A percentile compares a stretch with the other conserved stretches of the same genome.
These are phyloP conservation scores for Pogonomyrmex californicus DNA, from an alignment of 1,140 invertebrate genomes.

Conservation along the genomic window DNA sequence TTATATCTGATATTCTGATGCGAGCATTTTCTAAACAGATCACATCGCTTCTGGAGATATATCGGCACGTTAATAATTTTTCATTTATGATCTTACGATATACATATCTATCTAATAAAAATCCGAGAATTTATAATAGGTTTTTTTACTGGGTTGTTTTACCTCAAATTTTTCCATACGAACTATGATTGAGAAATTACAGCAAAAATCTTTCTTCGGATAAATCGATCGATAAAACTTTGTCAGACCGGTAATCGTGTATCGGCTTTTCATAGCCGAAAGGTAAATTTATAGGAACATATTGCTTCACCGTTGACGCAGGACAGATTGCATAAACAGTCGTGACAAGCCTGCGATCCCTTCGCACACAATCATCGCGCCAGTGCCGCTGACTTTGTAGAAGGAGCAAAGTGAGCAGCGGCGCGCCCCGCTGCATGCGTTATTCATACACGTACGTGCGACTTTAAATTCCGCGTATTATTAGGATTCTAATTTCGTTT, in stretches of 20 bases:
- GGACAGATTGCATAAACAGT: conserved; percentile 49
- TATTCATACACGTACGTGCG: conserved; percentile 66
- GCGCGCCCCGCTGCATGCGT: conserved; percentile 44
- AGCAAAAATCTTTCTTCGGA: not conserved
- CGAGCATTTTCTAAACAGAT: not conserved
- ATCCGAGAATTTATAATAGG: not conserved
- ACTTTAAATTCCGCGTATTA: conserved; percentile 79
- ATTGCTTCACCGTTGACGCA: conserved; percentile 29
- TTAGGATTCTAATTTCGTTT: conserved; percentile 81
- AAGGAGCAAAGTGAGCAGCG: conserved; percentile 55
- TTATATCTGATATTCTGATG: not conserved
- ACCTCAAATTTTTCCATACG: not conserved
- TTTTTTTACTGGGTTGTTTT: not conserved
- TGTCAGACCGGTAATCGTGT: not conserved
- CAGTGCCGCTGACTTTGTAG: conserved; percentile 21
- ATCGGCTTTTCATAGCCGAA: conserved; percentile 2
- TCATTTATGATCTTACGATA: not conserved
- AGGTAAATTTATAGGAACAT: conserved; percentile 42
- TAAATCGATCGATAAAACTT: not conserved
- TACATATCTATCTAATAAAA: not conserved
- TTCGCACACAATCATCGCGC: conserved; percentile 20
- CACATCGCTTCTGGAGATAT: not conserved
- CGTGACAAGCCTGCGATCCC: conserved; percentile 34
- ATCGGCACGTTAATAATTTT: not conserved
- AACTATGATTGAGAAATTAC: not conserved